phyloP scores from a whole-genome alignment of 2,888 invertebrate genomes.

The Caenorhabditis sulstoni region DNA sequence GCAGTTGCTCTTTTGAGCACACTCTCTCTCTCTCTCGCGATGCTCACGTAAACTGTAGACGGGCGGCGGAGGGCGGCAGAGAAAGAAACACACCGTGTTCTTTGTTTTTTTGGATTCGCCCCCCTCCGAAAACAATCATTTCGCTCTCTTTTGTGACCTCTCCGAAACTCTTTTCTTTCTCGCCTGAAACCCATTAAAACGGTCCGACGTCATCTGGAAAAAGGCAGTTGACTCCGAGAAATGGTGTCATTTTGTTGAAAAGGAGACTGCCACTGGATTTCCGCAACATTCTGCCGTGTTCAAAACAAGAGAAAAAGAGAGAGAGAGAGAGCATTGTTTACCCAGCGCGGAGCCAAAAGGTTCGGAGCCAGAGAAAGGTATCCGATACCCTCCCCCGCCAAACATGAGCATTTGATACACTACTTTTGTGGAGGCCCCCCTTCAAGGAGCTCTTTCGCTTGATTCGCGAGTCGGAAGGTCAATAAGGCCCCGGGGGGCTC shows the following conservation, averaged over 20 bases:
- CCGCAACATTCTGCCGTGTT: constrained; percentile 41
- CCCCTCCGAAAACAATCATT: not conserved
- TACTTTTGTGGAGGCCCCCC: not conserved
- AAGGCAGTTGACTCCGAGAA: not conserved
- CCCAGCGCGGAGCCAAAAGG: constrained; percentile 36
- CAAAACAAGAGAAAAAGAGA: constrained; percentile 34
- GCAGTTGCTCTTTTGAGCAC: constrained; percentile 52
- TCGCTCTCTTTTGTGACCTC: constrained; percentile 11
- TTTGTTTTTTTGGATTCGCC: constrained; percentile 49
- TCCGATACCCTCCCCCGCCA: constrained; percentile 36
- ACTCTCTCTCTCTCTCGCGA: constrained; percentile 10
- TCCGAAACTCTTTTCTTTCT: constrained; percentile 14
- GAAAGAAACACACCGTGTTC: constrained; percentile 24
- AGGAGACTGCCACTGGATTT: constrained; percentile 1
- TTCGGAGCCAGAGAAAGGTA: constrained; percentile 48
- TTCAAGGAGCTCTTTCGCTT: constrained; percentile 3
- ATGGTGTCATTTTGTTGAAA: constrained; percentile 8
- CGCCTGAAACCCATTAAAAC: not conserved
- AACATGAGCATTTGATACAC: constrained; percentile 54
- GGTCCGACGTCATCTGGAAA: not conserved
- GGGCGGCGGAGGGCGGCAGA: constrained; percentile 1
- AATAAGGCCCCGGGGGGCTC: too few relatives aligned
- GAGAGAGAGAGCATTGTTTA: constrained; percentile 42
- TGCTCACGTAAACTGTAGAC: constrained; percentile 50
- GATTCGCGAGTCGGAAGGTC: too few relatives aligned